Evolutionary conservation across 2,797 vertebrate genomes (phyloP).

Genomic region (Sebastes kiyomatsui): DNA sequence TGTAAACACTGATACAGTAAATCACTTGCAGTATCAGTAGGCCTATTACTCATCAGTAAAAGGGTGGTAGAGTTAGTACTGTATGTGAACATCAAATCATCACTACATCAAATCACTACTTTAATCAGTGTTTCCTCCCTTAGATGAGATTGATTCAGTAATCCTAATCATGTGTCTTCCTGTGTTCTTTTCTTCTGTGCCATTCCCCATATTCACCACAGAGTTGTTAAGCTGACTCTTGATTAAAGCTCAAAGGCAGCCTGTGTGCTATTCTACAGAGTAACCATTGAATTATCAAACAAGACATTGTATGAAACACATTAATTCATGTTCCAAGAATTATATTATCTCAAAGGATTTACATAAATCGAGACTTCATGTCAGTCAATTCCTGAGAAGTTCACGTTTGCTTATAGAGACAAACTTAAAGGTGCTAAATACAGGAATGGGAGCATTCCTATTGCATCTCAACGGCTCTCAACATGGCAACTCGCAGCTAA

Average conservation of each 20-base stretch:
- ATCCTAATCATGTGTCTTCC: background rate
- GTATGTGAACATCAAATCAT: too few relatives aligned
- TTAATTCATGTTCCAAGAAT: background rate
- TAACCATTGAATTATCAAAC: too few relatives aligned
- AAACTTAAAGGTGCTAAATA: background rate
- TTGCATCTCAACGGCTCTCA: too few relatives aligned
- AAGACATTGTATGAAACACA: too few relatives aligned
- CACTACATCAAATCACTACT: background rate
- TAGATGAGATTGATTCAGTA: background rate
- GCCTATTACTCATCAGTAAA: background rate
- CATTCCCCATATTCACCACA: background rate
- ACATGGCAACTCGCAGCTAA: too few relatives aligned
- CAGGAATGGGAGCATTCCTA: too few relatives aligned
- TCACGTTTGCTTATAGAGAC: background rate
- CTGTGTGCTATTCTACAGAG: too few relatives aligned
- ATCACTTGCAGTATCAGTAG: background rate
- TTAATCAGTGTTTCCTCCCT: background rate
- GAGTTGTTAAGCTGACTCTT: too few relatives aligned
- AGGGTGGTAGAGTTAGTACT: background rate
- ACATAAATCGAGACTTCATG: background rate
- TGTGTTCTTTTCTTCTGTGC: background rate
- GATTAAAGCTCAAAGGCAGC: too few relatives aligned
- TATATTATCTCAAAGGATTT: too few relatives aligned
- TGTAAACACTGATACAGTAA: too few relatives aligned
- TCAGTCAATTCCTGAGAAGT: background rate